These are phyloP conservation scores for Rhagonycha fulva DNA, from an alignment of 2,888 invertebrate species.

Conservation along the genomic window DNA sequence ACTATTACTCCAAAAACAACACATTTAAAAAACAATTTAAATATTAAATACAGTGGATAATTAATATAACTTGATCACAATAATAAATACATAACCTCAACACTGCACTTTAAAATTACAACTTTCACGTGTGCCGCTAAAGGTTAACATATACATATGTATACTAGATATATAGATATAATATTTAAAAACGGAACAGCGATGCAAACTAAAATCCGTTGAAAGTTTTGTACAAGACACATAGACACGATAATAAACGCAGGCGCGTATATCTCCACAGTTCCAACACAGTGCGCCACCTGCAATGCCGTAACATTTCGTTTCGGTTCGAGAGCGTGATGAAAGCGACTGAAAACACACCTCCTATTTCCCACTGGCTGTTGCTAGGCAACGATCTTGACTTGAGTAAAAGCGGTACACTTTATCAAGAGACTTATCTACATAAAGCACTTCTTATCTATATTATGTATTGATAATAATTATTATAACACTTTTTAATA, in stretches of 20 bases:
- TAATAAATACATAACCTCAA: neutral
- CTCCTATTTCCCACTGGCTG: conserved; percentile 30
- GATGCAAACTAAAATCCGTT: neutral
- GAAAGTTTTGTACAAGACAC: neutral
- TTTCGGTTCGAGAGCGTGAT: conserved; percentile 12
- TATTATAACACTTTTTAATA: neutral
- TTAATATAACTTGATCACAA: neutral
- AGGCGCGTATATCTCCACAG: neutral
- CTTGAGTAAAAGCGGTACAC: conserved; percentile 2
- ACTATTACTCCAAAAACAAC: neutral
- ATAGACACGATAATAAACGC: neutral
- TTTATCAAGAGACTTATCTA: conserved; percentile 8
- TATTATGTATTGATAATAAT: neutral
- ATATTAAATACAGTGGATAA: too few relatives aligned
- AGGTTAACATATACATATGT: neutral
- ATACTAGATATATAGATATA: neutral
- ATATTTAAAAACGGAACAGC: neutral
- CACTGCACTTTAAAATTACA: neutral
- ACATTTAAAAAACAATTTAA: neutral
- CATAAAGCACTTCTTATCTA: neutral
- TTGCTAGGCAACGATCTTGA: conserved; percentile 34
- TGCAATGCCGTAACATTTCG: neutral
- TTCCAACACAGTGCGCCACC: conserved; percentile 22
- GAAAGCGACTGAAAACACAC: conserved; percentile 27
- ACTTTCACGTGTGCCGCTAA: neutral